phyloP scores from a whole-genome alignment of 2,888 invertebrate species.

The Nomada hirtipes region DNA sequence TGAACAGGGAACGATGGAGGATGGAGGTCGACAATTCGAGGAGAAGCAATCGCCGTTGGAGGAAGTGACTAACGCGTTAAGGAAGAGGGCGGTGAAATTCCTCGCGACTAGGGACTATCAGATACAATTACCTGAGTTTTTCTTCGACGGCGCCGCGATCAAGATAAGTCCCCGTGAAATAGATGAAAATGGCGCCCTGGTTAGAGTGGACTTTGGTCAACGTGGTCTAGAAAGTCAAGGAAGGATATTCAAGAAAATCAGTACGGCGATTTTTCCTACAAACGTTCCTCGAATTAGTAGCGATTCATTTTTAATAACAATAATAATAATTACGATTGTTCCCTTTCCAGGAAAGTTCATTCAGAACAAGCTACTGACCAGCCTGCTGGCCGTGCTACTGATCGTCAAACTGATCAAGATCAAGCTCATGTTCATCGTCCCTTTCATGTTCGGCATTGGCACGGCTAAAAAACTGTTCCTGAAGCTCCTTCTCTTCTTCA shows the following conservation, averaged over 20 bases:
- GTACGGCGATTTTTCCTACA: conserved; percentile 83
- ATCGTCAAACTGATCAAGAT: conserved; percentile 92
- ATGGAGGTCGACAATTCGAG: conserved; percentile 65
- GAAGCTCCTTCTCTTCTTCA: conserved; percentile 92
- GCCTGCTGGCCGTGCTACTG: conserved; percentile 90
- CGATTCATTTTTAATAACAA: neutral
- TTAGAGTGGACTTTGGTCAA: conserved; percentile 90
- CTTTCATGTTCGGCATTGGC: conserved; percentile 91
- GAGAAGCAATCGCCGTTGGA: conserved; percentile 87
- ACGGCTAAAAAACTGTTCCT: conserved; percentile 94
- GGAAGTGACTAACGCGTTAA: conserved; percentile 90
- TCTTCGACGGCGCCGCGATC: conserved; percentile 90
- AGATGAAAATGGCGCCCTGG: conserved; percentile 90
- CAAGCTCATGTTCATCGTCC: conserved; percentile 92
- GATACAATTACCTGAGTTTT: conserved; percentile 89
- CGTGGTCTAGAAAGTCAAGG: conserved; percentile 84
- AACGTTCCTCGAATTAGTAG: neutral
- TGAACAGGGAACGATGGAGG: conserved; percentile 80
- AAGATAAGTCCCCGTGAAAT: conserved; percentile 90
- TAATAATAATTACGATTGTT: neutral
- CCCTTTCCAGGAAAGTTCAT: conserved; percentile 89
- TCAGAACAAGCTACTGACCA: conserved; percentile 90
- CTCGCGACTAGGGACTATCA: conserved; percentile 92
- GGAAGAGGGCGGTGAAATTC: conserved; percentile 90
- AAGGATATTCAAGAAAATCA: conserved; percentile 89